These are phyloP conservation scores for Schizopygopsis malacanthus DNA, from an alignment of 2,797 vertebrate species.

Conservation along the genomic window DNA sequence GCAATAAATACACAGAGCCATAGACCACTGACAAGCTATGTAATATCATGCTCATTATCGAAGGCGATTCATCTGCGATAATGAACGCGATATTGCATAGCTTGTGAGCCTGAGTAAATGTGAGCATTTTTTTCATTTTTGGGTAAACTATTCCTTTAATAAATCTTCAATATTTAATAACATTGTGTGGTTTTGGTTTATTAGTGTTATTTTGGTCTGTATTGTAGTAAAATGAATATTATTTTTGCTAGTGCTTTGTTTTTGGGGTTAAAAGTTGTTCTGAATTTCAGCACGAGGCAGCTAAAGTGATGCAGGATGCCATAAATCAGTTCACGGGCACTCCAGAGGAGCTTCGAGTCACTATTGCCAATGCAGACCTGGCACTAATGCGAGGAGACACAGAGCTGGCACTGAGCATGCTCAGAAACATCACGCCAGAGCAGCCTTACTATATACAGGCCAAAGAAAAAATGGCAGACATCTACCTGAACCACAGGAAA, in stretches of 20 bases:
- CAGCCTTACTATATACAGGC: conserved; percentile 93
- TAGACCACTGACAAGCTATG: too few relatives aligned
- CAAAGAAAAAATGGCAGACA: conserved; percentile 96
- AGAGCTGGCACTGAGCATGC: conserved; percentile 91
- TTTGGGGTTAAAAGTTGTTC: not conserved
- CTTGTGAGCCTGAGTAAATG: not conserved
- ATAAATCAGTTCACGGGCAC: conserved; percentile 96
- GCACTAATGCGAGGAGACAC: conserved; percentile 89
- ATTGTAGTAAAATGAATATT: not conserved
- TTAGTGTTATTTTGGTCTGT: not conserved
- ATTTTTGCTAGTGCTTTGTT: not conserved
- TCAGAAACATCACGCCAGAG: conserved; percentile 88
- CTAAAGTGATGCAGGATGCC: conserved; percentile 95
- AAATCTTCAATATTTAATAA: not conserved
- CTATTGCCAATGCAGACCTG: conserved; percentile 92
- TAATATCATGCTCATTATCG: too few relatives aligned
- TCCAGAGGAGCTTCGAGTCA: conserved; percentile 89
- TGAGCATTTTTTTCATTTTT: not conserved
- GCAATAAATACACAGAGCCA: too few relatives aligned
- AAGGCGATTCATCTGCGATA: too few relatives aligned
- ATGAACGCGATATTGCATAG: too few relatives aligned
- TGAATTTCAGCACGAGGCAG: conserved; percentile 89
- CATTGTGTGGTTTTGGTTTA: not conserved
- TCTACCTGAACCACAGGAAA: conserved; percentile 92
- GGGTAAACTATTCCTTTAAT: not conserved